These are phyloP conservation scores for Odocoileus hemionus DNA, from an alignment of 2,113 vertebrate genomes.

Conservation along the genomic window DNA sequence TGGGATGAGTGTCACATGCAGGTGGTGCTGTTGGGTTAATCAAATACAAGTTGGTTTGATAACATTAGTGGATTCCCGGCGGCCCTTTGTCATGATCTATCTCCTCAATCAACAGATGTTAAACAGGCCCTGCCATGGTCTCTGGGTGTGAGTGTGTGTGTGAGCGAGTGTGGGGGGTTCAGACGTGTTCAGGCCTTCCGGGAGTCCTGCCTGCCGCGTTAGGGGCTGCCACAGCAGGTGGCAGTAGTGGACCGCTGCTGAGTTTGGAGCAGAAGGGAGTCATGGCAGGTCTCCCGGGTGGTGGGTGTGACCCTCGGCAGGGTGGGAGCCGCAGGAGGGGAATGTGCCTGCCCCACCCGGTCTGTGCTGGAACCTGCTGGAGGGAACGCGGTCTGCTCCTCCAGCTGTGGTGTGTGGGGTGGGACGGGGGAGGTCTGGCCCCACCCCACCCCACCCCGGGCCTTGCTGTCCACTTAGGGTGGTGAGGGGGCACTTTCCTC, in stretches of 20 bases:
- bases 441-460: accelerated
- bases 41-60: not conserved
- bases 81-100: not conserved
- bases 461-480: not conserved
- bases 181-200: not conserved
- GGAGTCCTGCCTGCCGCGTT: not conserved
- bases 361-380: not conserved
- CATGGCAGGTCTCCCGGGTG: not conserved
- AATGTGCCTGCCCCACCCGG: accelerated
- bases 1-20: no score
- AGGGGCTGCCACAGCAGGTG: not conserved
- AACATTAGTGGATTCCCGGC: accelerated
- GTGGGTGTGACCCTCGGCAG: accelerated
- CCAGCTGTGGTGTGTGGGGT: not conserved
- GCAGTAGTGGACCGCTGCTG: not conserved
- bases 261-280: not conserved
- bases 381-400: not conserved
- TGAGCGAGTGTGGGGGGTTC: not conserved
- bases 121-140: not conserved
- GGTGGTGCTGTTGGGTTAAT: not conserved
- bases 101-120: not conserved
- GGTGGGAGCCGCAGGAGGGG: no score
- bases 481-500: not conserved
- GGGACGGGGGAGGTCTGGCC: not conserved
- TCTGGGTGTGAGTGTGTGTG: not conserved